These are phyloP conservation scores for Subanguina moxae DNA, from an alignment of 1,140 invertebrate genomes.

Conservation along the genomic window DNA sequence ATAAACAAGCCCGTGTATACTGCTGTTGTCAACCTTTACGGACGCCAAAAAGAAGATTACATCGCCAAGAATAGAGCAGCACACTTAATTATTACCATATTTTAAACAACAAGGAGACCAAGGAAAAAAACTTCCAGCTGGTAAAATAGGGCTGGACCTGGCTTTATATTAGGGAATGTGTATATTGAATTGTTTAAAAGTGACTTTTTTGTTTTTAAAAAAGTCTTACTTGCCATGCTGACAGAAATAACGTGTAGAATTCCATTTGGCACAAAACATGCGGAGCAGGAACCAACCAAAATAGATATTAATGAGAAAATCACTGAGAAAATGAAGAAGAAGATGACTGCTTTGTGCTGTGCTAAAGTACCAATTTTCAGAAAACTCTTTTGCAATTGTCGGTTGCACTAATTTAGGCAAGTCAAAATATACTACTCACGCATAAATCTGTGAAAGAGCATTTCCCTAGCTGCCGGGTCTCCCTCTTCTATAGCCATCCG, in stretches of 20 bases:
- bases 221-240: slow-evolving; percentile 44
- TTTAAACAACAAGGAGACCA: not conserved
- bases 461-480: slow-evolving; percentile 40
- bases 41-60: slow-evolving; percentile 47
- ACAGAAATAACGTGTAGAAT: slow-evolving; percentile 44
- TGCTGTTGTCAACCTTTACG: slow-evolving; percentile 35
- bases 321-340: slow-evolving; percentile 49
- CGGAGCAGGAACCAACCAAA: slow-evolving; percentile 47
- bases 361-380: slow-evolving; percentile 30
- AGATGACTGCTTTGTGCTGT: slow-evolving; percentile 53
- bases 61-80: slow-evolving; percentile 47
- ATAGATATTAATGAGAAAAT: slow-evolving; percentile 49
- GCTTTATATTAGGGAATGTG: no score
- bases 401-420: no score
- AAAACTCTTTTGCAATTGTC: no score
- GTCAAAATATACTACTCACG: no score
- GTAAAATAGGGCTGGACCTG: no score
- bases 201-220: slow-evolving; percentile 12
- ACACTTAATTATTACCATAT: slow-evolving; percentile 23
- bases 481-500: slow-evolving; percentile 46
- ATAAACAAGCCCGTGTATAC: slow-evolving; percentile 30
- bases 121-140: no score
- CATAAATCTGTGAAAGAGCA: slow-evolving; percentile 48
- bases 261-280: slow-evolving; percentile 47
- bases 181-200: not conserved